Percentiles rank a stretch among this genome's conserved stretches.
phyloP scores from a whole-genome alignment of 1,140 invertebrate species.

The Calliphora vicina region DNA sequence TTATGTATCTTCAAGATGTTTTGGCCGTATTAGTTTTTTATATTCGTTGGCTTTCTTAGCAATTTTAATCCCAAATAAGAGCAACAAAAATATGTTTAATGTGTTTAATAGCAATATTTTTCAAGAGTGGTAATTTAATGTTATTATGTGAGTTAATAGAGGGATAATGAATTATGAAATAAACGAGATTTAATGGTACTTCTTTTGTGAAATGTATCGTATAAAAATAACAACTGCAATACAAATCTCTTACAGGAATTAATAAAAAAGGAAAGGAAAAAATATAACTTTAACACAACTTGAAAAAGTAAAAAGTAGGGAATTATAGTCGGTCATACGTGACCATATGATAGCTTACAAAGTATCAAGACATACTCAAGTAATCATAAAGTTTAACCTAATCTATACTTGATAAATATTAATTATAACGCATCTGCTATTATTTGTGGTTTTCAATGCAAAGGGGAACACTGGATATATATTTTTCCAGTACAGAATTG shows the following conservation, averaged over 20 bases:
- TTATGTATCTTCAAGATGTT: conserved; percentile 9
- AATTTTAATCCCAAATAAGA: not conserved
- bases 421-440: too few species aligned
- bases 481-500: too few species aligned
- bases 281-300: not conserved
- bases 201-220: not conserved
- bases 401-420: too few species aligned
- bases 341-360: too few species aligned
- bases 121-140: conserved; percentile 16
- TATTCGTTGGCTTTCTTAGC: not conserved
- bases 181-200: not conserved
- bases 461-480: too few species aligned
- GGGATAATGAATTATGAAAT: conserved; percentile 20
- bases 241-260: not conserved
- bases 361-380: too few species aligned
- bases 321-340: not conserved
- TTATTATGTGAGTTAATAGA: conserved; percentile 29
- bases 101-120: not conserved
- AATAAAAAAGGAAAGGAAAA: not conserved
- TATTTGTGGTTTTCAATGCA: too few species aligned
- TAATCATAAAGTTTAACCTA: too few species aligned
- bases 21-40: not conserved
- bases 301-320: not conserved
- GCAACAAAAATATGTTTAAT: not conserved
- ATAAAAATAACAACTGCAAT: not conserved